Conservation (phyloP, 2,888 invertebrate genomes). For the Erpobdella octoculata region DNA sequence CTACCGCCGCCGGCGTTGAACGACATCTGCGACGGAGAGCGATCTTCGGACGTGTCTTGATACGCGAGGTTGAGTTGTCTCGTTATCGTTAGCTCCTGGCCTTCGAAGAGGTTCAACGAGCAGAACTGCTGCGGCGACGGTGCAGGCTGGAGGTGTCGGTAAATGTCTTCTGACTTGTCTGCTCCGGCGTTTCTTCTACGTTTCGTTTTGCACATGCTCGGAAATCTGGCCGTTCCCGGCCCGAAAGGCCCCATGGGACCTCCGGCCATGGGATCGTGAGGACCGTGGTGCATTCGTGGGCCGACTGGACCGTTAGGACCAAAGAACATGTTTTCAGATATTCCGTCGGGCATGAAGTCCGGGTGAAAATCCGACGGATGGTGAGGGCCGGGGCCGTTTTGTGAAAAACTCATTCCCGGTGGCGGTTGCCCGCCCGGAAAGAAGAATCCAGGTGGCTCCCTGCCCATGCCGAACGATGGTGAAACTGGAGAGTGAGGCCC, state of each 20-base stretch:
- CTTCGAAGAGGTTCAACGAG: conserved; percentile 88
- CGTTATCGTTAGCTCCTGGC: conserved; percentile 89
- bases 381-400: conserved; percentile 35
- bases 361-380: conserved; percentile 38
- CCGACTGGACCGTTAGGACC: conserved; percentile 36
- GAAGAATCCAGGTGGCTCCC: conserved; percentile 34
- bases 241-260: conserved; percentile 30
- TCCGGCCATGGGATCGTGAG: conserved; percentile 45
- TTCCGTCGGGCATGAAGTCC: conserved; percentile 36
- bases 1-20: conserved; percentile 1
- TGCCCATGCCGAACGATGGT: conserved; percentile 40
- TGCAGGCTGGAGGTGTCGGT: conserved; percentile 61
- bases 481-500: conserved; percentile 46
- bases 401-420: conserved; percentile 32
- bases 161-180: conserved; percentile 65
- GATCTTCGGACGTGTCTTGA: conserved; percentile 40
- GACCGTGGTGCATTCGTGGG: conserved; percentile 23
- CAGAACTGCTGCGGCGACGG: conserved; percentile 92
- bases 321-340: conserved; percentile 33
- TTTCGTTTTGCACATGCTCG: conserved; percentile 44
- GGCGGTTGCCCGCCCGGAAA: conserved; percentile 28
- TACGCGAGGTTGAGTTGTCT: conserved; percentile 83
- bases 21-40: conserved; percentile 5
- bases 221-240: conserved; percentile 49
- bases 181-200: conserved; percentile 42